These are phyloP conservation scores for Hypotaenidia okinawae DNA, from an alignment of 2,797 vertebrate species.

Conservation along the genomic window DNA sequence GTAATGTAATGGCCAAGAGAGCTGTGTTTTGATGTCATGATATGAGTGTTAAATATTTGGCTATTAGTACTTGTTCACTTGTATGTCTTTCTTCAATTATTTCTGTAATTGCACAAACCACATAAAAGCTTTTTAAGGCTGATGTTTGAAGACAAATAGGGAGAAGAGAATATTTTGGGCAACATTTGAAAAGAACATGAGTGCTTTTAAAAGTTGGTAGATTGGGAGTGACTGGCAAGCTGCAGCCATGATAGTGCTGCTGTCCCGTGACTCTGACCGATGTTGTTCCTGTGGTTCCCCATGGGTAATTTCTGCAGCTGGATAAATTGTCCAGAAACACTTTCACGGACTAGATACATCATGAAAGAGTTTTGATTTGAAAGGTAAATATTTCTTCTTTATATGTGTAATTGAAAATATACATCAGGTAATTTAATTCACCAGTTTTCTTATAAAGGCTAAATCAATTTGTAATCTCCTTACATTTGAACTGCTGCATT, in stretches of 20 bases:
- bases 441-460: background rate
- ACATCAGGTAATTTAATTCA: background rate
- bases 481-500: background rate
- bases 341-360: background rate
- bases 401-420: background rate
- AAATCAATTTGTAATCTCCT: background rate
- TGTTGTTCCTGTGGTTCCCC: background rate
- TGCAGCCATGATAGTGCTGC: background rate
- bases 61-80: background rate
- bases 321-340: background rate
- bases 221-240: background rate
- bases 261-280: background rate
- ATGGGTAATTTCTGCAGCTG: background rate
- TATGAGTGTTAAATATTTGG: background rate
- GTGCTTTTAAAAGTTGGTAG: background rate
- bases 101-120: background rate
- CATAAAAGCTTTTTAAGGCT: background rate
- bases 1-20: constrained; percentile 77
- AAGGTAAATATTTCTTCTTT: background rate
- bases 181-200: background rate
- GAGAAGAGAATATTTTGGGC: background rate
- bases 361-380: background rate
- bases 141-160: background rate
- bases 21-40: background rate
- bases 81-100: background rate